Conservation (phyloP, 2,797 vertebrate species). For the Dipus sagitta region DNA sequence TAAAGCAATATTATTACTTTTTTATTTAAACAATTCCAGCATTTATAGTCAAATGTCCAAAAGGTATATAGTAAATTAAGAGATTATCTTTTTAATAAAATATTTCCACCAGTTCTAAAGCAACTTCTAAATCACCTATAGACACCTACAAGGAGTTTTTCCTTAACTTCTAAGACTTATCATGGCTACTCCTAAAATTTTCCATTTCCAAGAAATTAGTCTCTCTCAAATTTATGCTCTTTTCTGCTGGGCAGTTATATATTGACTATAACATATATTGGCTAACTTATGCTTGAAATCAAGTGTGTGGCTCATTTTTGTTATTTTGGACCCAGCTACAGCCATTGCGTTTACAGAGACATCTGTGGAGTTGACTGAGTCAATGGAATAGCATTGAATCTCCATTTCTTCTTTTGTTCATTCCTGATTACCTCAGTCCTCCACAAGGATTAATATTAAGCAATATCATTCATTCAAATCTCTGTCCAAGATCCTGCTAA, state of each 20-base stretch:
- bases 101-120: background rate
- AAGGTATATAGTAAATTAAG: background rate
- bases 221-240: background rate
- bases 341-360: background rate
- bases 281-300: background rate
- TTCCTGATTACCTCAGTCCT: background rate
- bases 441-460: background rate
- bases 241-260: background rate
- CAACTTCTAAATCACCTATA: background rate
- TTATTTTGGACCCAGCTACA: background rate
- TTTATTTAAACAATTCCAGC: conserved; percentile 1
- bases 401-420: background rate
- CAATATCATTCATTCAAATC: background rate
- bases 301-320: background rate
- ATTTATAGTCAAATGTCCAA: background rate
- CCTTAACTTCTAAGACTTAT: background rate
- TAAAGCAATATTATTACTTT: background rate
- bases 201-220: background rate
- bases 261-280: background rate
- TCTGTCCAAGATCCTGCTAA: background rate
- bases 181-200: background rate
- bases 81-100: conserved; percentile 5
- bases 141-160: background rate
- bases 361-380: background rate
- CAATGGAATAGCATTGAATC: background rate